phyloP scores from a whole-genome alignment of 2,888 invertebrate species.

The Mimumesa dahlbomi region DNA sequence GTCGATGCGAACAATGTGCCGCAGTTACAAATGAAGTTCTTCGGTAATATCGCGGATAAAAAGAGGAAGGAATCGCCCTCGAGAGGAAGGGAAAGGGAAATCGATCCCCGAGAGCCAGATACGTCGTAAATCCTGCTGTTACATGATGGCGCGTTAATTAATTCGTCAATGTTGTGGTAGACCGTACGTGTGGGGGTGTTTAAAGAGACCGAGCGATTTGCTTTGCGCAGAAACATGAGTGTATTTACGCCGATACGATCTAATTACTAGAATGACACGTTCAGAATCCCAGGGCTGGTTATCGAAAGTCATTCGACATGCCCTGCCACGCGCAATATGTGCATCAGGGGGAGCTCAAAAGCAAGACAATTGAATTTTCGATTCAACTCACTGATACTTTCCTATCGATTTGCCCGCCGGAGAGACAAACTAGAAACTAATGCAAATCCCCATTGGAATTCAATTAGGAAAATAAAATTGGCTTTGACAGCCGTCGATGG shows the following conservation, averaged over 20 bases:
- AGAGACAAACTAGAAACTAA: not conserved
- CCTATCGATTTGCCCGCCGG: conserved; percentile 2
- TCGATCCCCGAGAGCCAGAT: conserved; percentile 27
- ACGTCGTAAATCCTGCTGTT: conserved; percentile 50
- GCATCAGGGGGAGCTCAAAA: conserved; percentile 15
- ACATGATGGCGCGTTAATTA: conserved; percentile 58
- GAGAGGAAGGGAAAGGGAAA: conserved; percentile 13
- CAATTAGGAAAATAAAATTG: conserved; percentile 23
- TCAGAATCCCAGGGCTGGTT: conserved; percentile 18
- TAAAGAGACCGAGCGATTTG: conserved; percentile 44
- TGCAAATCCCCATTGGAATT: conserved; percentile 15
- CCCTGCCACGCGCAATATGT: conserved; percentile 33
- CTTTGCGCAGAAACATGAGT: conserved; percentile 26
- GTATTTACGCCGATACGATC: conserved; percentile 43
- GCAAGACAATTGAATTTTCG: conserved; percentile 31
- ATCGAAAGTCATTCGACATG: conserved; percentile 34
- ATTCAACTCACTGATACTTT: conserved; percentile 13
- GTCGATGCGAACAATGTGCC: conserved; percentile 12
- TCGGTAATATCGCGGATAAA: not conserved
- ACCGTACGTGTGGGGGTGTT: conserved; percentile 1
- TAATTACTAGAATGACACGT: conserved; percentile 50
- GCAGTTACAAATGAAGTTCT: conserved; percentile 12
- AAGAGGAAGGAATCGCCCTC: not conserved
- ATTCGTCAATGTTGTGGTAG: conserved; percentile 39
- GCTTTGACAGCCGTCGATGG: not conserved